A percentile compares a stretch with the other conserved stretches of the same genome.
phyloP scores from a whole-genome alignment of 2,797 vertebrate genomes.

The Sebastes steindachneri region DNA sequence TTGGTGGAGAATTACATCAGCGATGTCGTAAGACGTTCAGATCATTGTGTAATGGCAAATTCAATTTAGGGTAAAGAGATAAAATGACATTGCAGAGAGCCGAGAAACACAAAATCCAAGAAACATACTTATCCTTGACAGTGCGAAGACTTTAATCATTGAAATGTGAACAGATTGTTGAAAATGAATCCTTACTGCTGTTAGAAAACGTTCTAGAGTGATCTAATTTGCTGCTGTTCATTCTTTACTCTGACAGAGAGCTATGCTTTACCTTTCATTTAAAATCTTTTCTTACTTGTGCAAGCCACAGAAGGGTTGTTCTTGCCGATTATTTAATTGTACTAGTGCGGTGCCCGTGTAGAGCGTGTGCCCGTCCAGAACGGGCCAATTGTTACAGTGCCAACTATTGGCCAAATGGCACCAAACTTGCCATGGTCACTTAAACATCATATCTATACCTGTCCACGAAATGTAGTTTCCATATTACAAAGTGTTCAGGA shows the following conservation, averaged over 20 bases:
- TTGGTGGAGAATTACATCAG: slow-evolving; percentile 6
- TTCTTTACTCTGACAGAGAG: slow-evolving; percentile 25
- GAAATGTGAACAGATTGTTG: slow-evolving; percentile 30
- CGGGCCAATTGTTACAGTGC: no score
- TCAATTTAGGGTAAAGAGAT: slow-evolving; percentile 25
- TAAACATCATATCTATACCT: no score
- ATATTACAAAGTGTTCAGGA: no score
- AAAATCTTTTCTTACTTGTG: not conserved
- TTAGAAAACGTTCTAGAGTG: slow-evolving; percentile 30
- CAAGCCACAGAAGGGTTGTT: not conserved
- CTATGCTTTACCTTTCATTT: not conserved
- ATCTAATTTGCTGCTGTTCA: slow-evolving; percentile 37
- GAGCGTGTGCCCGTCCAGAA: no score
- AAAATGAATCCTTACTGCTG: slow-evolving; percentile 34
- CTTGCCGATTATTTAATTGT: not conserved
- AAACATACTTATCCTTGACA: slow-evolving; percentile 3
- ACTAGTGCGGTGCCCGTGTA: no score
- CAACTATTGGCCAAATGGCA: no score
- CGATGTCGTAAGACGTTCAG: not conserved
- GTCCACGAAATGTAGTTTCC: no score
- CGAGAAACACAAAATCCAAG: slow-evolving; percentile 26
- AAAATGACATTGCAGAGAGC: slow-evolving; percentile 31
- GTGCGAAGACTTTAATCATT: slow-evolving; percentile 20
- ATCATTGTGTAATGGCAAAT: slow-evolving; percentile 34
- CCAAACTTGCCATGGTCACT: no score